These are phyloP conservation scores for Pterostichus niger DNA, from an alignment of 2,888 invertebrate genomes.

Conservation along the genomic window DNA sequence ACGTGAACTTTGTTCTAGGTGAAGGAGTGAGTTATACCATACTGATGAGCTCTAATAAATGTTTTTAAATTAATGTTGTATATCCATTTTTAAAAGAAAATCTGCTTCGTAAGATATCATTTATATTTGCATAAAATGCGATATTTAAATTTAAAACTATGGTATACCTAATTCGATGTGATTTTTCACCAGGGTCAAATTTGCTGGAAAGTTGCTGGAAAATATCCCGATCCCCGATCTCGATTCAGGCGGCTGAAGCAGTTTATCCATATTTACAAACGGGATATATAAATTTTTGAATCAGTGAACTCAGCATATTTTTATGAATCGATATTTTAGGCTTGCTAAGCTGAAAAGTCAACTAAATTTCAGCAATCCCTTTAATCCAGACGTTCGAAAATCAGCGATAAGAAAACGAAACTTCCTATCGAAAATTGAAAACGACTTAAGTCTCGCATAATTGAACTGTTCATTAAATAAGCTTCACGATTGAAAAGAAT, in stretches of 20 bases:
- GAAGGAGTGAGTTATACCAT: no score
- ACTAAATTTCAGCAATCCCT: slow-evolving; percentile 40
- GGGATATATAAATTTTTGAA: slow-evolving; percentile 46
- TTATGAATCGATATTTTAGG: slow-evolving; percentile 48
- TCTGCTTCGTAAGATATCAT: no score
- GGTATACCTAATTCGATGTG: no score
- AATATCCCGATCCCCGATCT: slow-evolving; percentile 1
- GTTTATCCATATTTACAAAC: slow-evolving; percentile 50
- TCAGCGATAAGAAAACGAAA: slow-evolving; percentile 49
- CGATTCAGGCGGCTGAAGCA: slow-evolving; percentile 14
- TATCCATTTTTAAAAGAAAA: no score
- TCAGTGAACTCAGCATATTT: slow-evolving; percentile 29
- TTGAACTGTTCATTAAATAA: slow-evolving; percentile 63
- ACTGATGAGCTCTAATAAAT: no score
- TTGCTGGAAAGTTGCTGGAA: no score
- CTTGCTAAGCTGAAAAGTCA: slow-evolving; percentile 52
- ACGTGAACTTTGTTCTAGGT: no score
- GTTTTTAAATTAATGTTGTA: no score
- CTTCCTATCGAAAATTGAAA: slow-evolving; percentile 55
- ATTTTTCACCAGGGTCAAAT: no score
- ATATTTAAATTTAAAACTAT: no score
- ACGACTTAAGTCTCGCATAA: slow-evolving; percentile 58
- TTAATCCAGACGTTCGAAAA: slow-evolving; percentile 37
- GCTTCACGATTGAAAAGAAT: slow-evolving; percentile 61
- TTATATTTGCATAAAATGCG: no score